These are phyloP conservation scores for Tychaedon coryphoeus DNA, from an alignment of 2,113 vertebrate genomes.

Conservation along the genomic window DNA sequence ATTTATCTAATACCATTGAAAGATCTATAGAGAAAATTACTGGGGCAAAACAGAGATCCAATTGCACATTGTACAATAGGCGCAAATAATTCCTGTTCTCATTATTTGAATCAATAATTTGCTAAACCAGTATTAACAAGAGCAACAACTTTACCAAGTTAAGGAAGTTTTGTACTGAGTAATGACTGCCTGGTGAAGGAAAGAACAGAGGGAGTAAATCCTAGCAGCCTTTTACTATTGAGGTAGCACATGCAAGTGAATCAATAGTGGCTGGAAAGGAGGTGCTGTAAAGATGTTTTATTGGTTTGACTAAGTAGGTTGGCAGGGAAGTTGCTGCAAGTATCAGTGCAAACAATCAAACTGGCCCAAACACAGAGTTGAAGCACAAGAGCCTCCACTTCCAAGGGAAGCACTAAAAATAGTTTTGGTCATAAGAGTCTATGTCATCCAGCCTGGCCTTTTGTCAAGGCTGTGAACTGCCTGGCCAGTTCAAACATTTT, in stretches of 20 bases:
- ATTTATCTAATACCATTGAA: conserved; percentile 65
- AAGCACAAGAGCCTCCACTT: conserved; percentile 13
- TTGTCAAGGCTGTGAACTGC: background rate
- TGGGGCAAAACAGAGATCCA: conserved; percentile 68
- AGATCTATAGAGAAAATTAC: conserved; percentile 72
- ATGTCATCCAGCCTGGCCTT: background rate
- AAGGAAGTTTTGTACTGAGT: conserved; percentile 71
- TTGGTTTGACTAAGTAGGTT: conserved; percentile 71
- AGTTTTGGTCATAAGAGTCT: background rate
- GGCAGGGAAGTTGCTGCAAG: conserved; percentile 56
- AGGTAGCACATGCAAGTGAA: conserved; percentile 74
- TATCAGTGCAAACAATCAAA: conserved; percentile 44
- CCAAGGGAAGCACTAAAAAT: background rate
- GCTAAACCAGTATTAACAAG: conserved; percentile 77
- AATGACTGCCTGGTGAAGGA: conserved; percentile 67
- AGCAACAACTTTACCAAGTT: conserved; percentile 74
- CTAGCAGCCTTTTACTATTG: conserved; percentile 74
- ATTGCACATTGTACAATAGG: conserved; percentile 54
- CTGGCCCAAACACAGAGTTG: background rate
- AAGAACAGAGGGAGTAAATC: conserved; percentile 74
- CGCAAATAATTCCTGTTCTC: conserved; percentile 73
- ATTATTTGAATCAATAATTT: conserved; percentile 77
- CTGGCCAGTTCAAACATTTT: background rate
- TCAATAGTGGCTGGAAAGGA: conserved; percentile 73
- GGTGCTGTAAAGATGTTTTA: conserved; percentile 76